Conservation (phyloP, 92 coral and sea anemone species). For the Anthopleura xanthogrammica region DNA sequence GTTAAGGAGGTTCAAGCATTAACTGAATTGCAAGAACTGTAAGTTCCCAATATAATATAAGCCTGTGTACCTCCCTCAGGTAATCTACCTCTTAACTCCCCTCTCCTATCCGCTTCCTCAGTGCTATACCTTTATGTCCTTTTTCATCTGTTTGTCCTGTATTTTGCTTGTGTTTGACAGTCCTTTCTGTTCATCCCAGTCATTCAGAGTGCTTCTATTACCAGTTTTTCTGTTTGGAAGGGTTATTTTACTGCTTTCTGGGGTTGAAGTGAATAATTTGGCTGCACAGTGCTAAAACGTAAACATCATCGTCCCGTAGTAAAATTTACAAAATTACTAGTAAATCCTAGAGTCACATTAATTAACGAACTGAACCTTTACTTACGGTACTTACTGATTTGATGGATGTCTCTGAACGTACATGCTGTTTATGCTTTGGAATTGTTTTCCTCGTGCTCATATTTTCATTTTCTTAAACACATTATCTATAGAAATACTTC, state of each 20-base stretch:
- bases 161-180: background rate
- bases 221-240: conserved; percentile 10
- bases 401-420: background rate
- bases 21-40: no score
- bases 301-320: background rate
- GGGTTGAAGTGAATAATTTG: background rate
- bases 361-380: background rate
- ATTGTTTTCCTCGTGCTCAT: conserved; percentile 1
- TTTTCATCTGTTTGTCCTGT: conserved; percentile 10
- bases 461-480: background rate
- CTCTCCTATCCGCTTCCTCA: background rate
- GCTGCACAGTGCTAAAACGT: background rate
- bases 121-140: conserved; percentile 17
- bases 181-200: background rate
- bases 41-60: background rate
- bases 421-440: background rate
- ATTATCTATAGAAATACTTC: background rate
- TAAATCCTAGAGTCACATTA: no score
- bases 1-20: background rate
- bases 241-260: background rate
- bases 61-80: background rate
- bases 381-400: background rate
- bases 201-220: conserved; percentile 3
- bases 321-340: background rate
- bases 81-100: background rate